Evolutionary conservation across 2,797 vertebrate genomes (phyloP), one percentile per base, ranked within the genome.

Genomic region (Chromis chromis): DNA sequence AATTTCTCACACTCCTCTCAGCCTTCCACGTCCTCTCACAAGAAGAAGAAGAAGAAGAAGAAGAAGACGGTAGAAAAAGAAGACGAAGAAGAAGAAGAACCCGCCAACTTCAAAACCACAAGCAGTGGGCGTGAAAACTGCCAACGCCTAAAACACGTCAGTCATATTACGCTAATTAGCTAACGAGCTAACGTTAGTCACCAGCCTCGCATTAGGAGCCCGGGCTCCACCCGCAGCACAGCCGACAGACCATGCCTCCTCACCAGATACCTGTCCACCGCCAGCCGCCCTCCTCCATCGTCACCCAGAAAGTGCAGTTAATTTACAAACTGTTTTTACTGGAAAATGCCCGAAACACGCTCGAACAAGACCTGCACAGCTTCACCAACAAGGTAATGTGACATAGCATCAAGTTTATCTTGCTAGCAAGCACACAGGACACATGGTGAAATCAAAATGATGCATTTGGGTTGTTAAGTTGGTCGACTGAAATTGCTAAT

Each of bases 311-410:
- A 53, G 65, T 63, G 1, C 77, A 80, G 54, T 5, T 92, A 4
- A 84, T 27, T 2, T 60, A 78, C 16, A 89, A 87, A 27, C 72
- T 94, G 1, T 78, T 91, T n/a, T 6, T 89, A 52, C 28, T 94
- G 68, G 91, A 91, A 81, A 86, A 67, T 44, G 83, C 87, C 40
- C 76, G 82, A 6, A 79, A 57, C 1, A 57, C 24, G 1, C 63
- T 94, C 0, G 86, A 90, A 8, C 36, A 70, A 24, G 83, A 89
- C 6, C 89, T 93, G 14, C 64, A 72, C 0, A 33, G 22, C 36
- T 68, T 91, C 28, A 86, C 60, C 19, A 44, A 68, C 1, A 71
- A 87, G 91, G 93, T 94, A 80, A 70, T 0, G 42, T 4, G 3
- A 13, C 8, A 2, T 4, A 19, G 4, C n/a, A 21, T 9, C 6